Percentiles rank a stretch among this genome's conserved stretches.
Evolutionary conservation across 2,888 invertebrate genomes (phyloP).

Genomic region (Ferrisia virgata): DNA sequence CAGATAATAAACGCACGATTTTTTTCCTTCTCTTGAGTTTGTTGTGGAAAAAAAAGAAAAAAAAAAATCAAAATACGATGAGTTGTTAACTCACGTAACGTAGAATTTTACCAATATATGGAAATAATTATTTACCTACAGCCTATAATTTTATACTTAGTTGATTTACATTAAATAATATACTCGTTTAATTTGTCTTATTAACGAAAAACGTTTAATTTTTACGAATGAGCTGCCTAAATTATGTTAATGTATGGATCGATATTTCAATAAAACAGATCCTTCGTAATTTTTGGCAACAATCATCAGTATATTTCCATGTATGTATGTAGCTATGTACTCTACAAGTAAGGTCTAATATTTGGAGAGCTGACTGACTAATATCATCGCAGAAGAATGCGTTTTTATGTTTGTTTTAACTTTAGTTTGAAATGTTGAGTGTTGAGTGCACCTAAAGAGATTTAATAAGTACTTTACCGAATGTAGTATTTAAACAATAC

Average conservation of each 20-base stretch:
- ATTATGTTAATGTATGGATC: not conserved
- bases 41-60: not conserved
- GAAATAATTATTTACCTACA: not conserved
- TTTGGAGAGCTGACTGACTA: no score
- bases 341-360: no score
- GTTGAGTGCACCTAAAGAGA: no score
- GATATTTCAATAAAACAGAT: not conserved
- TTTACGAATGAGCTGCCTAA: not conserved
- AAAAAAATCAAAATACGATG: not conserved
- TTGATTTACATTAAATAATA: not conserved
- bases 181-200: not conserved
- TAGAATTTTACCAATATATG: not conserved
- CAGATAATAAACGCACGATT: constrained; percentile 19
- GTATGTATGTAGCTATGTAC: no score
- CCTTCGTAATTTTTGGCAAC: not conserved
- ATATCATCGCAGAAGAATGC: no score
- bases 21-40: not conserved
- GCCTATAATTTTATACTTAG: not conserved
- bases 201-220: not conserved
- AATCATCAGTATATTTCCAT: no score
- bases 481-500: no score
- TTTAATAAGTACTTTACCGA: no score
- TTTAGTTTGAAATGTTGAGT: no score
- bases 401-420: no score
- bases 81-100: not conserved